Evolutionary conservation across 2,888 invertebrate genomes (phyloP).

Genomic region (Tinea pellionella): DNA sequence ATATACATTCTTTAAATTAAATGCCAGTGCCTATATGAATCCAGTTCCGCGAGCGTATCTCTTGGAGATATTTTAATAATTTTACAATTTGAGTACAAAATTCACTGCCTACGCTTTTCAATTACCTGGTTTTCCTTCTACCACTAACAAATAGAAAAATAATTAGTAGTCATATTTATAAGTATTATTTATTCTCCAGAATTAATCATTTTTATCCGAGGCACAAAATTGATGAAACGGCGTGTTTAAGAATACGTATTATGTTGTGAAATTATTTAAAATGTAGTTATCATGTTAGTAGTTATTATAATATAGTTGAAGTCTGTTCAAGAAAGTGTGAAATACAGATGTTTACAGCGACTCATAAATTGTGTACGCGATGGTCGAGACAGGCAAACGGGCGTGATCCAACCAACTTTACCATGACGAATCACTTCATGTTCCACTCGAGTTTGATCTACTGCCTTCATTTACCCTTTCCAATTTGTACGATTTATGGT

Average conservation of each 20-base stretch:
- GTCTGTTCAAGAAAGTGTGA: neutral
- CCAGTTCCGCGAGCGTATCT: neutral
- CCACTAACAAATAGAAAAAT: neutral
- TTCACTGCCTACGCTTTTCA: neutral
- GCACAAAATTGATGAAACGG: no score
- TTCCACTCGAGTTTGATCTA: slow-evolving; percentile 4
- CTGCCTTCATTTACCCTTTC: slow-evolving; percentile 13
- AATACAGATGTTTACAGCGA: neutral
- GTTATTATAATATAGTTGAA: no score
- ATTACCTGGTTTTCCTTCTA: neutral
- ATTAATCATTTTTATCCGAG: no score
- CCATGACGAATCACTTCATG: slow-evolving; percentile 12
- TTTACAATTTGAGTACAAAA: slow-evolving; percentile 3
- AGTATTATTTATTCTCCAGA: no score
- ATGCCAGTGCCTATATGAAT: slow-evolving; percentile 4
- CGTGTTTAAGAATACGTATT: no score
- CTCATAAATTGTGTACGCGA: neutral
- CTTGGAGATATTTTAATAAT: slow-evolving; percentile 8
- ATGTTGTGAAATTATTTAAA: no score
- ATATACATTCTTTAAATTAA: slow-evolving; percentile 12
- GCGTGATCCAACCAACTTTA: slow-evolving; percentile 4
- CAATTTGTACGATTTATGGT: slow-evolving; percentile 10
- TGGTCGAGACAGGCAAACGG: neutral
- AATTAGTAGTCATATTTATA: neutral
- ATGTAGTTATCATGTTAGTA: no score